Conservation (phyloP, 1,140 invertebrate genomes). For the Diabrotica virgifera region DNA sequence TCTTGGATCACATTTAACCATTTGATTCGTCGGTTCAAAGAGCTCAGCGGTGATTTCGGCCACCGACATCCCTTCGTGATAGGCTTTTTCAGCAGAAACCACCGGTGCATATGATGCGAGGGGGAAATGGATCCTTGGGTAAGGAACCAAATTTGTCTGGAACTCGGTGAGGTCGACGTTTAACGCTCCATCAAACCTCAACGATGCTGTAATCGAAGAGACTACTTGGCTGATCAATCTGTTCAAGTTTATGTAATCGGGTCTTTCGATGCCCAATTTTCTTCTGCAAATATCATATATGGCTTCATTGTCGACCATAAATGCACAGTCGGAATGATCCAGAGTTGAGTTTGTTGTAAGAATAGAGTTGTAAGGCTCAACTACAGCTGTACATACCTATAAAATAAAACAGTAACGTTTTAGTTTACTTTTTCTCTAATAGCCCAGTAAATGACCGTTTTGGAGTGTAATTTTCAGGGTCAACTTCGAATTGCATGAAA, state of each 20-base stretch:
- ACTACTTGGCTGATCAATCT: constrained; percentile 68
- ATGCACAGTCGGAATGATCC: constrained; percentile 62
- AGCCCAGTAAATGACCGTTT: neutral
- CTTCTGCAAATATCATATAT: constrained; percentile 69
- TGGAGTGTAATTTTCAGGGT: too few species aligned
- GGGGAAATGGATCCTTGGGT: constrained; percentile 68
- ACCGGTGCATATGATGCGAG: constrained; percentile 70
- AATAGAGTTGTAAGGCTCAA: constrained; percentile 69
- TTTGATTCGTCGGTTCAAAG: constrained; percentile 55
- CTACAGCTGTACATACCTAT: constrained; percentile 58
- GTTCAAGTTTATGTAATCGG: constrained; percentile 63
- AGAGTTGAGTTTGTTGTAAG: constrained; percentile 61
- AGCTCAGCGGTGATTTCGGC: constrained; percentile 50
- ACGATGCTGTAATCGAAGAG: constrained; percentile 71
- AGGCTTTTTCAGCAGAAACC: constrained; percentile 59
- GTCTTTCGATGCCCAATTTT: constrained; percentile 62
- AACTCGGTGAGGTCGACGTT: constrained; percentile 82
- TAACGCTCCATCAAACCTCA: constrained; percentile 72
- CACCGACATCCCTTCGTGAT: constrained; percentile 62
- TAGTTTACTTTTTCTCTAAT: neutral
- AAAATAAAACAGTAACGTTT: neutral
- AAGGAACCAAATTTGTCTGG: constrained; percentile 67
- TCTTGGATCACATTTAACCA: constrained; percentile 88
- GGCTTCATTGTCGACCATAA: constrained; percentile 68
- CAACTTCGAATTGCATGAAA: too few species aligned